Evolutionary conservation across 2,797 vertebrate genomes (phyloP).

Genomic region (Melanotaenia parkinsoni): DNA sequence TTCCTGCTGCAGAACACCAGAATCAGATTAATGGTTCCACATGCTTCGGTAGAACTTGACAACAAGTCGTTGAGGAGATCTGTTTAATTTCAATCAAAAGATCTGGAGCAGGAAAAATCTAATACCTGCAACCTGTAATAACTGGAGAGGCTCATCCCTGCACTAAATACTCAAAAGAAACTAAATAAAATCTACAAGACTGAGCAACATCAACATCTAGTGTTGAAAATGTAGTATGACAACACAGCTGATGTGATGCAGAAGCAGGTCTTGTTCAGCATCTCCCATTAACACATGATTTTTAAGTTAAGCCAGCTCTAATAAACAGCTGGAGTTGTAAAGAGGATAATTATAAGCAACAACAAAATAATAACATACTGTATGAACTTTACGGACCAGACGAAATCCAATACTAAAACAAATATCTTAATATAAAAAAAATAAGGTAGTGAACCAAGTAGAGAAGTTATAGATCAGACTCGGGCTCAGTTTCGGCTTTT

Average conservation of each 20-base stretch:
- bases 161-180: background rate
- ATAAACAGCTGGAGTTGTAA: background rate
- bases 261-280: background rate
- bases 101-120: no score
- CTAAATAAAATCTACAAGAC: background rate
- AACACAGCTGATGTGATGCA: background rate
- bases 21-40: no score
- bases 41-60: no score
- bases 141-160: background rate
- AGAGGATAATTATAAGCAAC: background rate
- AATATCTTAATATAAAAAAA: background rate
- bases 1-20: no score
- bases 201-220: slow-evolving; percentile 57
- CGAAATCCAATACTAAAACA: background rate
- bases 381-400: background rate
- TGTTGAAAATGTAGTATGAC: slow-evolving; percentile 25
- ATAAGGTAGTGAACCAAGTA: background rate
- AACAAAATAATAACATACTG: no score
- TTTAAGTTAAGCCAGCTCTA: background rate
- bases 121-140: no score
- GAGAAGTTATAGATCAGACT: background rate
- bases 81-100: no score
- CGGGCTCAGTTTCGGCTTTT: no score
- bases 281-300: background rate
- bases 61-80: no score